Evolutionary conservation across 1,140 invertebrate species (phyloP).

Genomic region (Heliconius nattereri): DNA sequence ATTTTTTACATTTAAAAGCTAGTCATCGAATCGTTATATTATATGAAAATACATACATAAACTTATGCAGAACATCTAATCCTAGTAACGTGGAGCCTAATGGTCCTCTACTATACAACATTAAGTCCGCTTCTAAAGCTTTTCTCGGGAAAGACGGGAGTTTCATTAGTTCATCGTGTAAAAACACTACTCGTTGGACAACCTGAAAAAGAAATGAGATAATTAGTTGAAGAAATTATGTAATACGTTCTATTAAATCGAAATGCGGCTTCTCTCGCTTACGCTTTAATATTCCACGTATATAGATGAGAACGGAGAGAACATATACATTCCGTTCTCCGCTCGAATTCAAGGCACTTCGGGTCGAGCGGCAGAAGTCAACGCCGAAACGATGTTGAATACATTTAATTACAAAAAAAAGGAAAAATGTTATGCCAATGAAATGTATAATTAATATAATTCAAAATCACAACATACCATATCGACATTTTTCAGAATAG

Average conservation of each 20-base stretch:
- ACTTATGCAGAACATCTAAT: constrained; percentile 98
- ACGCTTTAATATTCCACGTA: too few relatives aligned
- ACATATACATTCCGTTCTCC: too few relatives aligned
- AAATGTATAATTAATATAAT: background rate
- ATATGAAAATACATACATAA: constrained; percentile 83
- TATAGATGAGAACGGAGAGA: too few relatives aligned
- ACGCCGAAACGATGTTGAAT: too few relatives aligned
- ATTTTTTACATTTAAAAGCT: too few relatives aligned
- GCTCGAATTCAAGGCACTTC: too few relatives aligned
- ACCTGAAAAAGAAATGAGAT: constrained; percentile 81
- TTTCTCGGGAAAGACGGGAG: constrained; percentile 98
- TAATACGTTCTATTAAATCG: too few relatives aligned
- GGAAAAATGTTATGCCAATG: too few relatives aligned
- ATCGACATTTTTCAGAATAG: constrained; percentile 93
- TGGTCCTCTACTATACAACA: constrained; percentile 94
- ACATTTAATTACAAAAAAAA: too few relatives aligned
- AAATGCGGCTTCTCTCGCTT: too few relatives aligned
- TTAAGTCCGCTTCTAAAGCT: constrained; percentile 97
- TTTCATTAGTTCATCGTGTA: constrained; percentile 99
- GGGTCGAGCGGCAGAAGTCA: too few relatives aligned
- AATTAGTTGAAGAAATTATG: constrained; percentile 24
- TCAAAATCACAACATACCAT: constrained; percentile 83
- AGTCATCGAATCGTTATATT: background rate
- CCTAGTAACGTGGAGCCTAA: constrained; percentile 96
- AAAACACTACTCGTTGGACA: constrained; percentile 97